Percentiles rank a stretch among this genome's conserved stretches.
phyloP scores from a whole-genome alignment of 2,113 vertebrate genomes.

The Taxidea taxus region DNA sequence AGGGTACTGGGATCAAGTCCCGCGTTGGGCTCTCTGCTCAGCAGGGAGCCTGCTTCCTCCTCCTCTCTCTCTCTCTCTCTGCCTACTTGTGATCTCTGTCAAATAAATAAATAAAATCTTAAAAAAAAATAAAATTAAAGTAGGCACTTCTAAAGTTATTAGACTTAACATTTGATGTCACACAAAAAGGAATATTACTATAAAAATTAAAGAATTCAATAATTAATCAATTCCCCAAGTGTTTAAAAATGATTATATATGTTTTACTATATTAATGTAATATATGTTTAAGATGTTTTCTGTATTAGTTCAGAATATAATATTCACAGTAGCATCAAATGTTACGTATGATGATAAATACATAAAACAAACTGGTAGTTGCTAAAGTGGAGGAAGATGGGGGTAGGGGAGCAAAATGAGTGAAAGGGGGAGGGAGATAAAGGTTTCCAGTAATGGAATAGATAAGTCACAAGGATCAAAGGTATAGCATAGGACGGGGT shows the following conservation, averaged over 20 bases:
- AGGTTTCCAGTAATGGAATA: not conserved
- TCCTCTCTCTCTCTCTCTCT: no score
- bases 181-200: not conserved
- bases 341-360: not conserved
- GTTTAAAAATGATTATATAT: not conserved
- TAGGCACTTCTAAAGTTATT: not conserved
- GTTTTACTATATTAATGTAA: not conserved
- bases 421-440: not conserved
- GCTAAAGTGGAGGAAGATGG: not conserved
- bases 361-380: not conserved
- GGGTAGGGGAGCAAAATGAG: not conserved
- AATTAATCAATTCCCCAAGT: not conserved
- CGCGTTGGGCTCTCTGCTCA: no score
- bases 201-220: not conserved
- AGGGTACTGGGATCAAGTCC: no score
- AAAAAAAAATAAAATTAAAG: not conserved
- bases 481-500: not conserved
- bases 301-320: not conserved
- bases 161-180: not conserved
- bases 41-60: no score
- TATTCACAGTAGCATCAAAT: not conserved
- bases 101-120: no score
- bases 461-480: not conserved
- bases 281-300: not conserved
- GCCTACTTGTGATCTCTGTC: no score